A percentile compares a stretch with the other conserved stretches of the same genome.
Evolutionary conservation across 2,888 invertebrate species (phyloP).

Genomic region (Epinotia demarniana): DNA sequence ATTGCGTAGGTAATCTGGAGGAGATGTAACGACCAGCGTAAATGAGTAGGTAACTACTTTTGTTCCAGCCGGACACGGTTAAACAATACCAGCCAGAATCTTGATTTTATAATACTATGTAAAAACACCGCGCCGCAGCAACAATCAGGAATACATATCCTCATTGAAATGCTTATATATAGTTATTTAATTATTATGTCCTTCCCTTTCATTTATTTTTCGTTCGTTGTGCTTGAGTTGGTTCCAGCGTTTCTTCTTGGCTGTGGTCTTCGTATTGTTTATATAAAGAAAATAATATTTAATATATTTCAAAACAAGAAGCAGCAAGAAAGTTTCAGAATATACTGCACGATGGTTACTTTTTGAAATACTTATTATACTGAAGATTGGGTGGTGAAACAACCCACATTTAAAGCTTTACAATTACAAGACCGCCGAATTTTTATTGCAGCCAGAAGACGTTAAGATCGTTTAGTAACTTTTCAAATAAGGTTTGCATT

Average conservation of each 20-base stretch:
- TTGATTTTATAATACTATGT: background rate
- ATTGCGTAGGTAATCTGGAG: conserved; percentile 5
- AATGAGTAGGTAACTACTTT: conserved; percentile 16
- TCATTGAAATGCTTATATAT: too few species aligned
- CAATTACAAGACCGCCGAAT: conserved; percentile 25
- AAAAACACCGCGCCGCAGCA: too few species aligned
- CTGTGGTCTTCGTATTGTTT: too few species aligned
- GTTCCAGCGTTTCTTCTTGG: too few species aligned
- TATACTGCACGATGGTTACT: background rate
- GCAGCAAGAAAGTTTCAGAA: too few species aligned
- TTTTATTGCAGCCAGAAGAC: conserved; percentile 19
- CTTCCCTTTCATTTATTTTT: too few species aligned
- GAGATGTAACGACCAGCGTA: conserved; percentile 23
- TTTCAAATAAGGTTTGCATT: conserved; percentile 32
- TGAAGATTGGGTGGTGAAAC: background rate
- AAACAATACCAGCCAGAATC: background rate
- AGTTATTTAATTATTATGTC: too few species aligned
- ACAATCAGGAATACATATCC: too few species aligned
- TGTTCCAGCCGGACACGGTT: conserved; percentile 3
- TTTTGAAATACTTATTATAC: background rate
- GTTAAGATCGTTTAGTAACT: conserved; percentile 35
- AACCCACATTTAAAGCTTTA: conserved; percentile 8
- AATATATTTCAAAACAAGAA: too few species aligned
- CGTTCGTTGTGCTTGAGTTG: background rate
- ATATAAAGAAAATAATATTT: too few species aligned